Evolutionary conservation across 2,888 invertebrate species (phyloP), one percentile per base, ranked within the genome.

Genomic region (Rambutsinella grinnellia): DNA sequence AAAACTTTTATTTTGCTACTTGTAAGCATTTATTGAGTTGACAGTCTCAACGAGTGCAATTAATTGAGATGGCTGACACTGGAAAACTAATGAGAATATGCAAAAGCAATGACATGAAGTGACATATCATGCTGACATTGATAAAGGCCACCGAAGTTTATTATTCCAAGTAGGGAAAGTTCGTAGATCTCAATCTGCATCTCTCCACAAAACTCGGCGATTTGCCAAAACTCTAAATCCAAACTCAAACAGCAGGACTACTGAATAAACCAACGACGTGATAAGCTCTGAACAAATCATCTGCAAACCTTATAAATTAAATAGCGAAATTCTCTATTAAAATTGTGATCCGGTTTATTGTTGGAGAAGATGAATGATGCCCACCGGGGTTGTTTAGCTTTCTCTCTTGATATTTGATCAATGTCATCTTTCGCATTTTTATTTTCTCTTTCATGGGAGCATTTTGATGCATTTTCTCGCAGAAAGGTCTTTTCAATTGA

Each of bases 321-420:
- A 10, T 15, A 74, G 19, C 2, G 66, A 66, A 24, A 28, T 56
- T 56, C 23, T 24, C 66, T 46, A 27, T 58, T 24, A 2, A 36
- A 24, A 15, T 44, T 28, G 15, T 57, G 19, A 27, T 56, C 15
- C 44, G 21, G 58, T 46, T 44, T 19, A 26, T n/a, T n/a, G n/a
- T n/a, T n/a, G n/a, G 74, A 66, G 21, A 51, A 74, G 60, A 74
- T 66, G 47, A 66, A 74, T 61, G 75, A 75, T 56, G 67, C 67
- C 67, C 67, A 75, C 67, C 75, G 54, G 23, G 56, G 62, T 26
- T 51, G 53, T 6, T 57, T n/a, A n/a, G n/a, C n/a, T n/a, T n/a
- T n/a, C n/a, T n/a, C n/a, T n/a, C n/a, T n/a, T n/a, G n/a, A n/a
- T n/a, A n/a, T n/a, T n/a, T n/a, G n/a, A n/a, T n/a, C n/a, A n/a